Conservation (phyloP, 2,797 vertebrate species). For the Calcarius lapponicus region DNA sequence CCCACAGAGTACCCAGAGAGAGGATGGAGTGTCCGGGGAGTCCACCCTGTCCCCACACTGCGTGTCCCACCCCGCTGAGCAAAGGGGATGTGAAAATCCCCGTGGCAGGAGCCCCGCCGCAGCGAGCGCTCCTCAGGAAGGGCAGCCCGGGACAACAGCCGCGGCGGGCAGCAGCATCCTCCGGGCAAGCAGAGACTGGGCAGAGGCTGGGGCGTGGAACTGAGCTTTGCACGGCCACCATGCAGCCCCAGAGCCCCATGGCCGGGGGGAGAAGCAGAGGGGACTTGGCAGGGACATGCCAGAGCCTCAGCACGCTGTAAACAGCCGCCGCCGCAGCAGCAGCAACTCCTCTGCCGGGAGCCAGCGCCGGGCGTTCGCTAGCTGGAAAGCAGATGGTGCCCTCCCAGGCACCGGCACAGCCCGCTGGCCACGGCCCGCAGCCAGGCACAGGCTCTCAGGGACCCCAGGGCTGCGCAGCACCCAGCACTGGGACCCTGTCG, state of each 20-base stretch:
- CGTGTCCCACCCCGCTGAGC: not conserved
- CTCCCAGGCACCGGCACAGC: not conserved
- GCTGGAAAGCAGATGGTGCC: constrained; percentile 65
- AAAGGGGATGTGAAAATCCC: constrained; percentile 4
- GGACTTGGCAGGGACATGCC: constrained; percentile 24
- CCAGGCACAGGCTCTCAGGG: not conserved
- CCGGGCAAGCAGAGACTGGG: not conserved
- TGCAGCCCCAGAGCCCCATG: not conserved
- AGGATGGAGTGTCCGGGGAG: not conserved
- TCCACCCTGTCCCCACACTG: not conserved
- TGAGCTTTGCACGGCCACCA: not conserved
- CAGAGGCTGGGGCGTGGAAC: not conserved
- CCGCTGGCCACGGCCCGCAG: not conserved
- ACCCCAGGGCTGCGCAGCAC: not conserved
- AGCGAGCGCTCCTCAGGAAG: not conserved
- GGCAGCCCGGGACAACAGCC: not conserved
- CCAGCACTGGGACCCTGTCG: not conserved
- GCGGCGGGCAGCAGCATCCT: not conserved
- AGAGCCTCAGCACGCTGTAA: constrained; percentile 51
- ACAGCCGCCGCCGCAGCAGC: constrained; percentile 49
- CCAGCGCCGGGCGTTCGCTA: constrained; percentile 44
- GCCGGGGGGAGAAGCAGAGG: not conserved
- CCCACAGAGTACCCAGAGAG: not conserved
- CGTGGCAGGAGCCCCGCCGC: not conserved
- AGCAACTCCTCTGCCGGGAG: constrained; percentile 63